phyloP scores from a whole-genome alignment of 2,113 vertebrate species.

The Podarcis raffonei region DNA sequence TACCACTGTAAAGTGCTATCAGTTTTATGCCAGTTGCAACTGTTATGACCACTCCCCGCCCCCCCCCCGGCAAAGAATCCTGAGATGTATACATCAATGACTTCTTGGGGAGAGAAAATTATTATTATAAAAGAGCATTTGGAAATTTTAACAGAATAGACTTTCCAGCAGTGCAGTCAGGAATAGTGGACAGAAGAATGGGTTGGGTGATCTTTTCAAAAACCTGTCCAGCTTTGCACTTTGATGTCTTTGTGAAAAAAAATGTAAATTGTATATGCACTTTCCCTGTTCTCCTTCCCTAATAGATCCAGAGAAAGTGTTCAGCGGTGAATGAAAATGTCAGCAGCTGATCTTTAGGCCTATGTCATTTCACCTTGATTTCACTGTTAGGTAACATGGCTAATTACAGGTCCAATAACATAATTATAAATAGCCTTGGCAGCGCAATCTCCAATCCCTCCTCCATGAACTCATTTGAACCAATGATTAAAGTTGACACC shows the following conservation, averaged over 20 bases:
- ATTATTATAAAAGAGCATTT: background rate
- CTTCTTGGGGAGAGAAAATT: background rate
- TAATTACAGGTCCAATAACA: slow-evolving; percentile 3
- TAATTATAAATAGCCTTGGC: background rate
- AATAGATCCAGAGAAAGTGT: background rate
- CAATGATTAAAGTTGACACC: background rate
- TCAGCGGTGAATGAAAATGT: background rate
- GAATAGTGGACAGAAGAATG: background rate
- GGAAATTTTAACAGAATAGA: background rate
- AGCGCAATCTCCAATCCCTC: background rate
- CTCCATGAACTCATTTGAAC: slow-evolving; percentile 4
- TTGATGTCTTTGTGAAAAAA: background rate
- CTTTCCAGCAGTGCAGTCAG: background rate
- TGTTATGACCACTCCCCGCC: background rate
- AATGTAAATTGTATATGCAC: background rate
- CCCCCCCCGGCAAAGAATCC: background rate
- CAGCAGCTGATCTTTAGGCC: background rate
- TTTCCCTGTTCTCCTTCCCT: background rate
- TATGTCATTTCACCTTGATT: slow-evolving; percentile 16
- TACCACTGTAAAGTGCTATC: background rate
- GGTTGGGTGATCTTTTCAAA: background rate
- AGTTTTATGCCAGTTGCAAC: background rate
- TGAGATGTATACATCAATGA: background rate
- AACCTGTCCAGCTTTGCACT: background rate
- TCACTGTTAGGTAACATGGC: slow-evolving; percentile 16